These are phyloP conservation scores for Cyprinella venusta DNA, from an alignment of 2,797 vertebrate species.

Conservation along the genomic window DNA sequence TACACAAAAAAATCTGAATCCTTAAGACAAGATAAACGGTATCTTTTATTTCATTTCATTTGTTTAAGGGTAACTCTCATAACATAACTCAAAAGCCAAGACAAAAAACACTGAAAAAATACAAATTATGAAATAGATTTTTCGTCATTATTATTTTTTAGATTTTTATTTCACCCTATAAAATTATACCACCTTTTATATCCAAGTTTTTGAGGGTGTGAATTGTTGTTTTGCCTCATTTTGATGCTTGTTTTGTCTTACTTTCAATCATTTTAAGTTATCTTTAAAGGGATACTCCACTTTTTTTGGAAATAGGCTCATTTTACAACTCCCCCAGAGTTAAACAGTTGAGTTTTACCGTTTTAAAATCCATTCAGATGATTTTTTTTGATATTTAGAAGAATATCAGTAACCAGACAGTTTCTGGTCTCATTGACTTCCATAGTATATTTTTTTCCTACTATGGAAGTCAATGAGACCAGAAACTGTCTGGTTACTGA, in stretches of 20 bases:
- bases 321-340: too few species aligned
- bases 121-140: not conserved
- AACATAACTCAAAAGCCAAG: too few species aligned
- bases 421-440: too few species aligned
- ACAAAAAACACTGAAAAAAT: not conserved
- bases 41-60: not conserved
- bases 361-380: too few species aligned
- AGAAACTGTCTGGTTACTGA: too few species aligned
- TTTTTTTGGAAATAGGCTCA: too few species aligned
- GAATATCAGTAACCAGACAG: too few species aligned
- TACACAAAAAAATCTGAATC: not conserved
- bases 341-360: too few species aligned
- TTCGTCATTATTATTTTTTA: not conserved
- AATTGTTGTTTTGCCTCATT: not conserved
- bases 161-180: not conserved
- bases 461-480: too few species aligned
- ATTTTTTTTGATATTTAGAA: too few species aligned
- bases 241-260: not conserved
- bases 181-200: not conserved
- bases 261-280: not conserved
- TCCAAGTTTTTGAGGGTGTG: not conserved
- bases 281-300: not conserved
- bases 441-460: too few species aligned
- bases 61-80: not conserved
- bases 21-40: too few species aligned